phyloP scores from a whole-genome alignment of 2,113 vertebrate species.

The Phalacrocorax aristotelis region DNA sequence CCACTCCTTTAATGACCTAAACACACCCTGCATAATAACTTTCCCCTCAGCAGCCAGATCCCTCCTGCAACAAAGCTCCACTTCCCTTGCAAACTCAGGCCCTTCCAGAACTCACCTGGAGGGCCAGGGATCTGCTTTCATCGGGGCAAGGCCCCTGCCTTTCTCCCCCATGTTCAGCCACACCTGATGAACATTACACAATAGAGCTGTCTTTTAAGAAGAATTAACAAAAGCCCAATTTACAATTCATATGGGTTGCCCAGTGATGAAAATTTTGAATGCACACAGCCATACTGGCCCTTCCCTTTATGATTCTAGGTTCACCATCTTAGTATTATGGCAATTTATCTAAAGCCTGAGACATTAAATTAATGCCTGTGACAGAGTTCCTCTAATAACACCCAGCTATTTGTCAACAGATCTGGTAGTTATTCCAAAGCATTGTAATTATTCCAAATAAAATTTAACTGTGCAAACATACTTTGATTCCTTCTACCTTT shows the following conservation, averaged over 20 bases:
- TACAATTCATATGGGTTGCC: neutral
- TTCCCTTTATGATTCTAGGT: neutral
- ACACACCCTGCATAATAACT: neutral
- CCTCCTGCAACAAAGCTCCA: neutral
- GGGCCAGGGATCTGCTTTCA: accelerated
- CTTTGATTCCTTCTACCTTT: neutral
- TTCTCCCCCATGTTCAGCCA: accelerated
- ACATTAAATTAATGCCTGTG: neutral
- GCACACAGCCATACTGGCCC: neutral
- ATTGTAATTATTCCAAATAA: neutral
- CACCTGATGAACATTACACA: neutral
- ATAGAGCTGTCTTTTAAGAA: neutral
- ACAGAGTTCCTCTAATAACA: neutral
- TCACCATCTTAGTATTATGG: neutral
- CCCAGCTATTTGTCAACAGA: neutral
- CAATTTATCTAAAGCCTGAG: neutral
- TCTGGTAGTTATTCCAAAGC: neutral
- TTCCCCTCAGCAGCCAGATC: neutral
- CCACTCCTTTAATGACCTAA: neutral
- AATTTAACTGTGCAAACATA: neutral
- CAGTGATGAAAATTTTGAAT: neutral
- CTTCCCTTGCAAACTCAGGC: neutral
- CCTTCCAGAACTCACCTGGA: neutral
- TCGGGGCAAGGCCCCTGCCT: neutral
- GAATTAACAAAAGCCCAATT: neutral